These are phyloP conservation scores for Theristicus caerulescens DNA, from an alignment of 2,113 vertebrate genomes.

Conservation along the genomic window DNA sequence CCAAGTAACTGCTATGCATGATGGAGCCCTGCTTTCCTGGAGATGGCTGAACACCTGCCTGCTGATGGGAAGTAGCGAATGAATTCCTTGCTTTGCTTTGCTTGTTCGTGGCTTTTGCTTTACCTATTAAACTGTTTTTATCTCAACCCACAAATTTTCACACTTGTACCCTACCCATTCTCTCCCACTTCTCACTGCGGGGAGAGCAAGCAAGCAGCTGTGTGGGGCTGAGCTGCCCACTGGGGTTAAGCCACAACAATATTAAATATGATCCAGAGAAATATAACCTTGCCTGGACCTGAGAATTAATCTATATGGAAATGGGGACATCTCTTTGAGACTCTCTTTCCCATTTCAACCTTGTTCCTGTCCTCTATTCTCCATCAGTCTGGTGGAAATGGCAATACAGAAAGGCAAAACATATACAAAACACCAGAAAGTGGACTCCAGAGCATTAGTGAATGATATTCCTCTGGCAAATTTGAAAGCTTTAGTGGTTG, in stretches of 20 bases:
- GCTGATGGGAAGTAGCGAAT: fast-evolving
- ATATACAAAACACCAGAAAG: neutral
- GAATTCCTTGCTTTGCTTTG: neutral
- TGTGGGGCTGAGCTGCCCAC: neutral
- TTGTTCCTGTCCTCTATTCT: neutral
- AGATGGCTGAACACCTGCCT: neutral
- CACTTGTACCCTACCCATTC: neutral
- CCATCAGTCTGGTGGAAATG: neutral
- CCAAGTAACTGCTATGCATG: fast-evolving
- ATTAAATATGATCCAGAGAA: neutral
- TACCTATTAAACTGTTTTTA: neutral
- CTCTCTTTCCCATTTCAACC: neutral
- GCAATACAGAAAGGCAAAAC: neutral
- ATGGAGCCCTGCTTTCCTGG: neutral
- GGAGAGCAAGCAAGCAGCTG: neutral
- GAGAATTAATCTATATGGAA: neutral
- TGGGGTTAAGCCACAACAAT: neutral
- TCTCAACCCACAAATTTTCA: neutral
- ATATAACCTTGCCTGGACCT: neutral
- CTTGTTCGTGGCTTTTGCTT: neutral
- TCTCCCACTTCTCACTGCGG: neutral
- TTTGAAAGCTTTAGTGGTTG: neutral
- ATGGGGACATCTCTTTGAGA: neutral
- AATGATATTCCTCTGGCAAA: neutral
- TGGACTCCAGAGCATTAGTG: neutral